Base-by-base conservation (phyloP, 2,888 invertebrate genomes). In the Pandemis cinnamomeana region DNA sequence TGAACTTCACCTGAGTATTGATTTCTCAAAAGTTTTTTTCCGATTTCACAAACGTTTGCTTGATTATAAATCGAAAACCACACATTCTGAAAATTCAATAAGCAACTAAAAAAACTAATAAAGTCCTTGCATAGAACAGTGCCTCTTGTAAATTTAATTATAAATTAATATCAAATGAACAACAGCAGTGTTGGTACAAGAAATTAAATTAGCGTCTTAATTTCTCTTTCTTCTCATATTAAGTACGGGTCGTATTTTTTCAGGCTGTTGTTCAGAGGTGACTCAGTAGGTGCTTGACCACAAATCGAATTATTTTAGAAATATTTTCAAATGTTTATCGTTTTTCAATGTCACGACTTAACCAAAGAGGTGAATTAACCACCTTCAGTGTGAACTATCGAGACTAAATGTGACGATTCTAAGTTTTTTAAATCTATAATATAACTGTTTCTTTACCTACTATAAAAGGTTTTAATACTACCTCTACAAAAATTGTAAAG, bases 401-500 rank as follows among this genome's bases (percentile, higher is more conserved):
- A 53, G 53, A 46, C 75, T 75, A 72, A 41, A 42, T n/a, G 75
- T 72, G 75, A 66, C 51, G 11, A 67, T 51, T 66, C 69, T 73
- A 69, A 64, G 63, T 74, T 53, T 44, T 36, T 36, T 46, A 71
- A 75, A 77, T 75, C 77, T 78, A 78, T 77, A 42, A 53, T 41
- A 71, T 75, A 77, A 77, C 77, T 77, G 75, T 77, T 79, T 77
- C 75, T 76, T 72, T 80, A 80, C 77, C 72, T 80, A 78, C 75
- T 80, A 76, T 78, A 80, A 79, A 78, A 77, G 77, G 78, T 78
- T 73, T 78, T 72, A 72, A 77, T 79, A 78, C 90, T 93, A 93
- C 86, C 78, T 71, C 91, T 93, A 93, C 91, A 87, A 91, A 91
- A 91, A 89, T 92, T 93, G 93, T 93, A 93, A 91, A 93, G 93